These are phyloP conservation scores for Esox masquinongy DNA, from an alignment of 2,797 vertebrate genomes.

Conservation along the genomic window DNA sequence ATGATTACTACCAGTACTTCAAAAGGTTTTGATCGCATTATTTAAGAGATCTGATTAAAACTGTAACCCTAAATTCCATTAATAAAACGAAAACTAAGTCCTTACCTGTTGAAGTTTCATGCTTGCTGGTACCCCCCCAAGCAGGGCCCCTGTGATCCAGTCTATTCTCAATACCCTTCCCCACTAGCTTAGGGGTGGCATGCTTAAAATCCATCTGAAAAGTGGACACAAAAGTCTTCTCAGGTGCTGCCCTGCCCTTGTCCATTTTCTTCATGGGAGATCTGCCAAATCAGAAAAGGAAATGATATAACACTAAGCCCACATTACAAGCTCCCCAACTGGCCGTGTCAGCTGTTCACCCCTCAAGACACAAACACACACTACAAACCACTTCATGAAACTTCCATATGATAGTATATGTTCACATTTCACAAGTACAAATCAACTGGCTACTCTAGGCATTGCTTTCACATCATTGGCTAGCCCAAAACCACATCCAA, in stretches of 20 bases:
- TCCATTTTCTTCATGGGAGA: constrained; percentile 60
- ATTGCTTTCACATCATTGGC: constrained; percentile 35
- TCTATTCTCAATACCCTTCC: constrained; percentile 39
- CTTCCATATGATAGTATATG: background rate
- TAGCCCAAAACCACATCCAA: constrained; percentile 32
- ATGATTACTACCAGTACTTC: background rate
- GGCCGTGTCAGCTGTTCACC: background rate
- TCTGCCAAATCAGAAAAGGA: constrained; percentile 9
- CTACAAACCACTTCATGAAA: background rate
- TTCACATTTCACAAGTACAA: constrained; percentile 30
- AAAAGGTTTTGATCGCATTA: background rate
- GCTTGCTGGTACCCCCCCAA: constrained; percentile 28
- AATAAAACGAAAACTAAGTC: background rate
- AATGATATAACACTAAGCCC: background rate
- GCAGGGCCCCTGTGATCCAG: constrained; percentile 4
- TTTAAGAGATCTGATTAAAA: background rate
- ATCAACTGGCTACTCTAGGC: constrained; percentile 46
- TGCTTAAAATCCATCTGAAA: constrained; percentile 63
- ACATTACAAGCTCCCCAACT: background rate
- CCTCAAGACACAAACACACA: background rate
- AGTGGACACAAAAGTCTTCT: constrained; percentile 70
- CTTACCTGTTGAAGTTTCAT: constrained; percentile 59
- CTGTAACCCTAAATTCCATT: background rate
- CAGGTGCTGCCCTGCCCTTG: constrained; percentile 45
- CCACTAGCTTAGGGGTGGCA: background rate